Conservation (phyloP, 1,140 invertebrate species). For the Wiebesia pumilae region DNA sequence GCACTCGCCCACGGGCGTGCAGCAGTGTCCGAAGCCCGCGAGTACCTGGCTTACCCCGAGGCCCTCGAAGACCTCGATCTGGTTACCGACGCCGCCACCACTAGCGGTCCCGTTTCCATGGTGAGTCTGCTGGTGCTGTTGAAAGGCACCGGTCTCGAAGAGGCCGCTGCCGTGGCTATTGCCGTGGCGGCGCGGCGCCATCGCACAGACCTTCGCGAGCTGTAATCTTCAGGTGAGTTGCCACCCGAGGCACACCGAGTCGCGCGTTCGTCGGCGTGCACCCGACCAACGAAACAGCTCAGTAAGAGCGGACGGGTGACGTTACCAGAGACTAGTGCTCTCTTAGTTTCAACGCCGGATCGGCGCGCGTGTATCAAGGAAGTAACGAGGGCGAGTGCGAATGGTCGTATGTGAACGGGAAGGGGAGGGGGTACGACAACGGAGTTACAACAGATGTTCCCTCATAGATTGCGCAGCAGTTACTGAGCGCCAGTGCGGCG, state of each 20-base stretch:
- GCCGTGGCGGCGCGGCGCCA: conserved; percentile 71
- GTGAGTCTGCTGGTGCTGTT: conserved; percentile 54
- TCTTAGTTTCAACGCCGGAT: no score
- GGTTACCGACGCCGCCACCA: not conserved
- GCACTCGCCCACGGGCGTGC: conserved; percentile 87
- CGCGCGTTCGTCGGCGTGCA: not conserved
- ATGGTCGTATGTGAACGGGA: no score
- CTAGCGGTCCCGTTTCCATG: not conserved
- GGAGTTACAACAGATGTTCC: conserved; percentile 51
- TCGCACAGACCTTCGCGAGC: conserved; percentile 38
- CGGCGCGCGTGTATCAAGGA: no score
- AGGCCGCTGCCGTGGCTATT: conserved; percentile 67
- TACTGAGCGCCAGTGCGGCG: conserved; percentile 62
- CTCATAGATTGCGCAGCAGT: conserved; percentile 69
- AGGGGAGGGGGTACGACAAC: conserved; percentile 53
- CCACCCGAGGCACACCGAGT: not conserved
- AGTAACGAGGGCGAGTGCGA: conserved; percentile 17
- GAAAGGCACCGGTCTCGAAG: conserved; percentile 59
- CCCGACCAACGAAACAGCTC: not conserved
- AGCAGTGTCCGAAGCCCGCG: conserved; percentile 77
- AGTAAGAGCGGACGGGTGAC: not conserved
- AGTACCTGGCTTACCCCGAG: conserved; percentile 31
- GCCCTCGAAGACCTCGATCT: conserved; percentile 54
- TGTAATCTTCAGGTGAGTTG: not conserved
- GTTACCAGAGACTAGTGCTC: not conserved